Percentiles rank a stretch among this genome's conserved stretches.
Conservation (phyloP, 1,140 invertebrate species). For the Psilanteris sp. region DNA sequence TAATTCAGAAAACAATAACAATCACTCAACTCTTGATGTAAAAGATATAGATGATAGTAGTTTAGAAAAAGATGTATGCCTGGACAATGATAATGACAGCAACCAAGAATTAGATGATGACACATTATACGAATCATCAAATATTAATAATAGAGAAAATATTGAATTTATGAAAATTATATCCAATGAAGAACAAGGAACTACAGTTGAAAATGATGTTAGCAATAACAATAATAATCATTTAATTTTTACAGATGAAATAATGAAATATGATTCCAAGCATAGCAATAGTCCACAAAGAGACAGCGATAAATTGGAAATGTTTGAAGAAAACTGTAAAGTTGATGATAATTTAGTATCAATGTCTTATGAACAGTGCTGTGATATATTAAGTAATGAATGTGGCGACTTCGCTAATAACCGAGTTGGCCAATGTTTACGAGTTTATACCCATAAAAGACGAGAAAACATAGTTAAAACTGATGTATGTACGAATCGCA, state of each 20-base stretch:
- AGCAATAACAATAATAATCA: slow-evolving; percentile 42
- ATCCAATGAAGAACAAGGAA: slow-evolving; percentile 3
- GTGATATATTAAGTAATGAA: slow-evolving; percentile 70
- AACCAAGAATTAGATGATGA: slow-evolving; percentile 58
- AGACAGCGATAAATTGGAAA: slow-evolving; percentile 12
- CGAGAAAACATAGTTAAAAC: slow-evolving; percentile 62
- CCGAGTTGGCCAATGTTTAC: slow-evolving; percentile 72
- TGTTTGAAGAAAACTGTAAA: slow-evolving; percentile 26
- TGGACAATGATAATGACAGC: slow-evolving; percentile 25
- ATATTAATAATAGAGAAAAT: slow-evolving; percentile 13
- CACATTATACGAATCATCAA: slow-evolving; percentile 57
- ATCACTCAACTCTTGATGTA: slow-evolving; percentile 3
- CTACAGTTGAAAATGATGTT: slow-evolving; percentile 9
- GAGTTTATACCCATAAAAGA: slow-evolving; percentile 75
- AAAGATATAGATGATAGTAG: slow-evolving; percentile 28
- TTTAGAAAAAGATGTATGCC: slow-evolving; percentile 12
- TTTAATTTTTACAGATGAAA: slow-evolving; percentile 35
- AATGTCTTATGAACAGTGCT: slow-evolving; percentile 68
- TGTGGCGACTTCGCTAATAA: slow-evolving; percentile 63
- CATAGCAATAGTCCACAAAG: not conserved
- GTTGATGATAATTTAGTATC: slow-evolving; percentile 30
- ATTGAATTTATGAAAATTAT: slow-evolving; percentile 5
- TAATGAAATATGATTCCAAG: slow-evolving; percentile 23
- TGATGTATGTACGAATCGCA: slow-evolving; percentile 47
- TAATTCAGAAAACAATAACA: slow-evolving; percentile 30